Evolutionary conservation across 2,888 invertebrate species (phyloP).

Genomic region (Aleiodes alternator): DNA sequence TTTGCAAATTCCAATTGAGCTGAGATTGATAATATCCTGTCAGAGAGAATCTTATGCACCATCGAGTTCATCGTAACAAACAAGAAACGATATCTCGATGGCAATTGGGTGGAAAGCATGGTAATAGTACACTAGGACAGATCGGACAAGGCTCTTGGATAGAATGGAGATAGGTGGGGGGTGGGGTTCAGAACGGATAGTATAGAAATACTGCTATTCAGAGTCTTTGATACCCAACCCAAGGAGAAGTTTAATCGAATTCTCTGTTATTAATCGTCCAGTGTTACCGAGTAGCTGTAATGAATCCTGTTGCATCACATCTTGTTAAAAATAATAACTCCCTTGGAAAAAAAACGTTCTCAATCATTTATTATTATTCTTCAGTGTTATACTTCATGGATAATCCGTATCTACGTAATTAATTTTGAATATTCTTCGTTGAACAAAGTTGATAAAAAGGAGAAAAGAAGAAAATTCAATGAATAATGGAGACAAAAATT

Average conservation of each 20-base stretch:
- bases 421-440: slow-evolving; percentile 5
- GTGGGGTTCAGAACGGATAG: neutral
- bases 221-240: slow-evolving; percentile 28
- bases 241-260: slow-evolving; percentile 56
- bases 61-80: slow-evolving; percentile 46
- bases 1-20: neutral
- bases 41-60: slow-evolving; percentile 34
- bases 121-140: slow-evolving; percentile 23
- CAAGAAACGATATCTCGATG: slow-evolving; percentile 49
- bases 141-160: neutral
- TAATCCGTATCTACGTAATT: slow-evolving; percentile 12
- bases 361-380: slow-evolving; percentile 2
- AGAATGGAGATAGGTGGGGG: slow-evolving; percentile 20
- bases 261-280: slow-evolving; percentile 56
- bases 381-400: neutral
- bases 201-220: no score
- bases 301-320: slow-evolving; percentile 36
- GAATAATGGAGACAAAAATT: slow-evolving; percentile 10
- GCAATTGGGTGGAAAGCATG: slow-evolving; percentile 45
- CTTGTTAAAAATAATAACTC: slow-evolving; percentile 29
- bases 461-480: neutral
- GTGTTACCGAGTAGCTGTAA: slow-evolving; percentile 41
- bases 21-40: slow-evolving; percentile 49
- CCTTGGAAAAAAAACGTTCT: neutral
- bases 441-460: neutral